Percentiles rank a stretch among this genome's conserved stretches.
Conservation (phyloP, 2,888 invertebrate genomes). For the Pseudococcus viburni region DNA sequence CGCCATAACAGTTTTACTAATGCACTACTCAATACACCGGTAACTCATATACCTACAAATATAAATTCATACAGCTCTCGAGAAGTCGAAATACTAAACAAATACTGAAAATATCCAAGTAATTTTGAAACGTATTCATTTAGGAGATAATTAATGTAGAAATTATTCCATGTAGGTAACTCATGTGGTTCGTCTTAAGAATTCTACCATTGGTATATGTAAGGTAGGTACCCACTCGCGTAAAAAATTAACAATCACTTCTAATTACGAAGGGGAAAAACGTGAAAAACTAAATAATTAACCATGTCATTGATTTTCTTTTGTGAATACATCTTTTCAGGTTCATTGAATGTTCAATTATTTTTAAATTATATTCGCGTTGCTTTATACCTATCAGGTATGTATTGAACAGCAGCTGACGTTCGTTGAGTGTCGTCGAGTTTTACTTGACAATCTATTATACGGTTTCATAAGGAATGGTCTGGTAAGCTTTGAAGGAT, state of each 20-base stretch:
- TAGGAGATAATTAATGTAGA: neutral
- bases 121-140: neutral
- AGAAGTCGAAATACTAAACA: neutral
- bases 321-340: constrained; percentile 21
- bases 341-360: constrained; percentile 34
- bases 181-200: neutral
- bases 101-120: neutral
- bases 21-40: neutral
- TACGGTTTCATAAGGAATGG: neutral
- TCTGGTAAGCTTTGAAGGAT: neutral
- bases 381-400: neutral
- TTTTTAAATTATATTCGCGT: neutral
- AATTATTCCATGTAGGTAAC: neutral
- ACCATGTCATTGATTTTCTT: constrained; percentile 46
- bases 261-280: constrained; percentile 49
- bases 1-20: neutral
- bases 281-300: constrained; percentile 45
- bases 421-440: neutral
- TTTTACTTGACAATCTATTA: neutral
- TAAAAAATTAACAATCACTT: constrained; percentile 38
- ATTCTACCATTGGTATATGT: neutral
- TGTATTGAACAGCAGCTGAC: neutral
- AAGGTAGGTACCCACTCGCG: neutral
- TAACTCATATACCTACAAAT: neutral
- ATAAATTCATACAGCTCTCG: neutral